Percentiles rank a stretch among this genome's conserved stretches.
These are phyloP conservation scores for Buphagus erythrorhynchus DNA, from an alignment of 2,797 vertebrate genomes.

Conservation along the genomic window DNA sequence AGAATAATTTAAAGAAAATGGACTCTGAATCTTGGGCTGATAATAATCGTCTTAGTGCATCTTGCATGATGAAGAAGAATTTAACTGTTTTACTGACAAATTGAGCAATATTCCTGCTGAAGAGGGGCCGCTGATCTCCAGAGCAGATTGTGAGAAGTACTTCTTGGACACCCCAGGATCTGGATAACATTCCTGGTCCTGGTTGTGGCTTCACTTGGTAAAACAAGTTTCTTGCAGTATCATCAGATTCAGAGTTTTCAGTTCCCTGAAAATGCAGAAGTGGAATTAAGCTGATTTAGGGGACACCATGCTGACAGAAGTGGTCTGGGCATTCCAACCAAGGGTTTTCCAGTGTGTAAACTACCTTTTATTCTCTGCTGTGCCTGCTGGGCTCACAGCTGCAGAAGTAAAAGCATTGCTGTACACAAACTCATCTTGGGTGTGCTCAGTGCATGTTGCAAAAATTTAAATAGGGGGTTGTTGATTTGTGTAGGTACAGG, in stretches of 20 bases:
- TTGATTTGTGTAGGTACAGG: rapidly evolving
- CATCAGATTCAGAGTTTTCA: neutral
- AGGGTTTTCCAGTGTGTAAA: neutral
- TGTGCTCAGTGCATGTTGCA: rapidly evolving
- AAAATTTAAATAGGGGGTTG: neutral
- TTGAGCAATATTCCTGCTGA: neutral
- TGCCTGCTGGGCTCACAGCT: neutral
- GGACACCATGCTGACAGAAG: neutral
- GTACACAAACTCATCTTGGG: rapidly evolving
- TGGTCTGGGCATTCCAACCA: neutral
- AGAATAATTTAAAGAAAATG: neutral
- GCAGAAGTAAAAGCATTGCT: no score
- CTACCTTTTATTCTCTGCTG: neutral
- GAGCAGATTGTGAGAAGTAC: neutral
- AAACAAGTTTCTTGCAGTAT: neutral
- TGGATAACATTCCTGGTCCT: neutral
- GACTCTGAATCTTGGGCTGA: neutral
- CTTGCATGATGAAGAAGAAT: neutral
- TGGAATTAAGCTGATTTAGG: neutral
- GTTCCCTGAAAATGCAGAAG: neutral
- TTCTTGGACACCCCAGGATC: neutral
- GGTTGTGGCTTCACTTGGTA: neutral
- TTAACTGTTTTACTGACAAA: neutral
- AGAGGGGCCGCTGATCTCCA: neutral
- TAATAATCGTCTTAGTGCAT: neutral